phyloP scores from a whole-genome alignment of 2,113 vertebrate species.

The Cottus gobio region DNA sequence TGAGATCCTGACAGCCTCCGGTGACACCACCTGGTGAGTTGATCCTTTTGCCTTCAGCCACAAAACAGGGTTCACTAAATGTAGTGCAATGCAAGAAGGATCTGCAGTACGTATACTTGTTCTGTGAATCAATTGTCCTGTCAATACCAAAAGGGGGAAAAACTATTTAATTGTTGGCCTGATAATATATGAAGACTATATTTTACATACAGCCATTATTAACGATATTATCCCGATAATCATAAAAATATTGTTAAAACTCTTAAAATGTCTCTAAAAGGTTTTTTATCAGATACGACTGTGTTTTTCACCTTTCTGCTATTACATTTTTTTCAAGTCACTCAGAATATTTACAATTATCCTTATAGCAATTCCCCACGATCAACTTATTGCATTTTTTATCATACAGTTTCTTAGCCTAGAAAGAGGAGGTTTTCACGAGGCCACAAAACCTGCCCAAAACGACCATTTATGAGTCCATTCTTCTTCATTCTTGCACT shows the following conservation, averaged over 20 bases:
- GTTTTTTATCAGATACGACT: no score
- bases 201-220: not conserved
- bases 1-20: conserved; percentile 84
- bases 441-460: not conserved
- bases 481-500: not conserved
- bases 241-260: no score
- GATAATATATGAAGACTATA: not conserved
- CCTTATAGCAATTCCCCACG: no score
- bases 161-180: not conserved
- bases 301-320: no score
- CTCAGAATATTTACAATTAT: no score
- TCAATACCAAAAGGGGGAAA: no score
- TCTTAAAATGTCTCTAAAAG: no score
- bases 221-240: no score
- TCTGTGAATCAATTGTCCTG: no score
- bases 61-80: not conserved
- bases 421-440: not conserved
- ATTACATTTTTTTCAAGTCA: no score
- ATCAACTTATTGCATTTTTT: no score
- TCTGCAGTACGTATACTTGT: not conserved
- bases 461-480: not conserved
- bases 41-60: not conserved
- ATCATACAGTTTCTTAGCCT: not conserved
- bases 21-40: conserved; percentile 86
- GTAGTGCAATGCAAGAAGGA: not conserved